Percentiles rank a stretch among this genome's conserved stretches.
Evolutionary conservation across 2,888 invertebrate species (phyloP).

Genomic region (Protophormia terraenovae): DNA sequence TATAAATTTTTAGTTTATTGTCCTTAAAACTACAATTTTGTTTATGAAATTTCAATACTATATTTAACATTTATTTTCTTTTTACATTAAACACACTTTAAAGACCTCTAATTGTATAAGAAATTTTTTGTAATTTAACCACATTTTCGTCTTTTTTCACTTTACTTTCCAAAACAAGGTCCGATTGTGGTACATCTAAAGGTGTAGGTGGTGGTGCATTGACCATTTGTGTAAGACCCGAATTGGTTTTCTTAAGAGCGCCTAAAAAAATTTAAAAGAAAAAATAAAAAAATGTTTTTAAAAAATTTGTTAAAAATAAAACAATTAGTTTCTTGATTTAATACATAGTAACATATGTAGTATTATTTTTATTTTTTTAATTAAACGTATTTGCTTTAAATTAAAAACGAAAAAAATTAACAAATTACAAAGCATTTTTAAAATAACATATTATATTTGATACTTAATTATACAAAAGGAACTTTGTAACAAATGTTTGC

Average conservation of each 20-base stretch:
- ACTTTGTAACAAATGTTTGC: neutral
- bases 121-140: constrained; percentile 41
- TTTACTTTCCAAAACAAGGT: neutral
- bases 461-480: constrained; percentile 6
- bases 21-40: constrained; percentile 12
- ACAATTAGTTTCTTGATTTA: neutral
- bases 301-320: neutral
- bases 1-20: constrained; percentile 23
- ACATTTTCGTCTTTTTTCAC: neutral
- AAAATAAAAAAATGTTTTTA: neutral
- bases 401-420: neutral
- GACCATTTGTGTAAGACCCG: neutral
- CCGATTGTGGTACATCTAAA: neutral
- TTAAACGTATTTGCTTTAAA: no score
- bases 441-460: neutral
- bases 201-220: neutral
- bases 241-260: constrained; percentile 41
- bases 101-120: constrained; percentile 38
- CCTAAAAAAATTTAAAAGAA: constrained; percentile 54
- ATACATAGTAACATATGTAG: constrained; percentile 1
- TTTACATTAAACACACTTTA: no score
- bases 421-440: neutral
- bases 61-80: neutral
- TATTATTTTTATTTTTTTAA: neutral
- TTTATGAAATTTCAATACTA: neutral